Evolutionary conservation across 2,888 invertebrate species (phyloP).

Genomic region (Orthosia cruda): DNA sequence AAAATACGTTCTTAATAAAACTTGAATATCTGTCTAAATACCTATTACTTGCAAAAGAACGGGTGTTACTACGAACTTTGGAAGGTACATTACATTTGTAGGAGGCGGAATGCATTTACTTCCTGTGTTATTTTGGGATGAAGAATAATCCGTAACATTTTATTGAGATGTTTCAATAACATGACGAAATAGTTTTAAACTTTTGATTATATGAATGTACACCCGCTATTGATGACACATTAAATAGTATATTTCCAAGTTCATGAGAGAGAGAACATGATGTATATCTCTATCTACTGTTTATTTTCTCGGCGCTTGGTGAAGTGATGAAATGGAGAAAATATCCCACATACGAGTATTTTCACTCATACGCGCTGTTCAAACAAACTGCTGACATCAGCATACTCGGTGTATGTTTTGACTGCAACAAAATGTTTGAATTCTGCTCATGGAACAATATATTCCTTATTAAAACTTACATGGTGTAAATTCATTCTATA

Average conservation of each 20-base stretch:
- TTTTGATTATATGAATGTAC: background rate
- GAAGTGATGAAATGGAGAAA: slow-evolving; percentile 23
- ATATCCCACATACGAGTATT: slow-evolving; percentile 26
- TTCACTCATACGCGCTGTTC: slow-evolving; percentile 2
- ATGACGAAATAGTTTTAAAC: background rate
- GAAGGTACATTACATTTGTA: background rate
- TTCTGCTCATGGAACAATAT: background rate
- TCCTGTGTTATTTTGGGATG: background rate
- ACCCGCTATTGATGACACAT: background rate
- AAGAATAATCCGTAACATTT: background rate
- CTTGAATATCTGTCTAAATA: background rate
- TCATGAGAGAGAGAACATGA: no score
- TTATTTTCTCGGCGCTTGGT: slow-evolving; percentile 2
- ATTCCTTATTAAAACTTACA: background rate
- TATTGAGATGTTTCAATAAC: background rate
- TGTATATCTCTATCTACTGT: background rate
- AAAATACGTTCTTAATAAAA: background rate
- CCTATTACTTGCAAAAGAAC: background rate
- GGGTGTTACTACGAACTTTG: background rate
- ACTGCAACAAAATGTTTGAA: background rate
- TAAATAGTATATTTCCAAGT: background rate
- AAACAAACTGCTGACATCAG: slow-evolving; percentile 22
- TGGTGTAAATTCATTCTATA: no score
- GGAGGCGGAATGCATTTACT: background rate
- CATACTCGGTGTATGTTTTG: background rate